Percentiles rank a stretch among this genome's conserved stretches.
These are phyloP conservation scores for Tamias sibiricus DNA, from an alignment of 2,113 vertebrate species.

Conservation along the genomic window DNA sequence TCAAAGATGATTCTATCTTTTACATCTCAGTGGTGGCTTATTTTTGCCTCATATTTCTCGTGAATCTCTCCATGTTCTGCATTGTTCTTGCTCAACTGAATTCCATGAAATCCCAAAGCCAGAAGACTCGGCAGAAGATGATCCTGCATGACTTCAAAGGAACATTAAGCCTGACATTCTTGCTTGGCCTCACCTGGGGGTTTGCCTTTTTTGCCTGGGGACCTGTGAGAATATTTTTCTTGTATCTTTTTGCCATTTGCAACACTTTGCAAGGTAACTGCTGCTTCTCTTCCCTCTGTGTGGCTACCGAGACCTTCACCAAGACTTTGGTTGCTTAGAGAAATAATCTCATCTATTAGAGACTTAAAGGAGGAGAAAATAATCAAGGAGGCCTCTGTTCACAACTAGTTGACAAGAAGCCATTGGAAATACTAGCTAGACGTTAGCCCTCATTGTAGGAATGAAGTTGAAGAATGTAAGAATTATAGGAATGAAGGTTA, in stretches of 20 bases:
- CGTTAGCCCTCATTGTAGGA: background rate
- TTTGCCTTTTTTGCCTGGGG: constrained; percentile 92
- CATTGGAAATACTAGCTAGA: constrained; percentile 7
- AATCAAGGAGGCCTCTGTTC: background rate
- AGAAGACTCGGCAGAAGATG: constrained; percentile 58
- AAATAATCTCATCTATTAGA: background rate
- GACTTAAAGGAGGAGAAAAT: background rate
- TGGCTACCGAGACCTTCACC: background rate
- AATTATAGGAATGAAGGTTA: background rate
- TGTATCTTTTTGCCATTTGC: constrained; percentile 92
- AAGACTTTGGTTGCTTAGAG: background rate
- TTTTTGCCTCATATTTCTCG: constrained; percentile 89
- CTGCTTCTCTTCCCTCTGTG: constrained; percentile 1
- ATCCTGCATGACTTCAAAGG: constrained; percentile 88
- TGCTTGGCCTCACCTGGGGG: constrained; percentile 94
- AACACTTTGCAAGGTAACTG: constrained; percentile 93
- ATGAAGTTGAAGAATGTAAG: background rate
- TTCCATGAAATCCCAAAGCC: constrained; percentile 84
- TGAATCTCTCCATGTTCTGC: constrained; percentile 89
- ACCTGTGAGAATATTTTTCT: constrained; percentile 84
- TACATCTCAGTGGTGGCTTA: constrained; percentile 90
- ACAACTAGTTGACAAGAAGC: background rate
- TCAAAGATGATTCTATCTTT: constrained; percentile 87
- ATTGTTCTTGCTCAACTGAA: constrained; percentile 92
- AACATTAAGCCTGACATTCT: constrained; percentile 90